Base-by-base conservation (phyloP, 2,113 vertebrate species). In the Boulengeromyrus knoepffleri region DNA sequence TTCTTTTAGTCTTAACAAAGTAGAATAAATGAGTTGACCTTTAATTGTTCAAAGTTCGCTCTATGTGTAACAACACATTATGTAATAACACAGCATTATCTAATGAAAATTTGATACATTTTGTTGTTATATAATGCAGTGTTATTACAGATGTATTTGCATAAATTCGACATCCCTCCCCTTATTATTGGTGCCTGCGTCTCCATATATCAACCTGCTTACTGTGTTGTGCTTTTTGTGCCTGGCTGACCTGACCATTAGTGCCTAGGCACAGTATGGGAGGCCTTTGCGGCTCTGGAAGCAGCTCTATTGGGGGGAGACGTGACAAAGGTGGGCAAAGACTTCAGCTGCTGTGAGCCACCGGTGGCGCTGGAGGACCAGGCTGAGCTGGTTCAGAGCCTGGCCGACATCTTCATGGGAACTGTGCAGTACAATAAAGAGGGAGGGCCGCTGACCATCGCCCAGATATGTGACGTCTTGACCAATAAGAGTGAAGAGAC, bases 401-500 rank as follows among this genome's bases (percentile, higher is more conserved):
- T 98, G 91, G 97, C 97, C 0, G 96, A 95, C 31, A 92, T 97
- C 89, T 74, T 97, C 88, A 97, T 97, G 92, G 96, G 95, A 17
- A 90, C 94, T 0, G 97, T 97, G 90, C 97, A 98, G 93, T 97
- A 97, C 92, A 96, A 98, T 42, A 92, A 95, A 52, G 96, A 97
- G 89, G 90, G 90, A 0, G 90, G 86, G 0, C 77, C 91, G n/a
- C 89, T 93, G 91, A 93, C 93, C 5, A 96, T 98, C 53, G 90
- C 47, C 0, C 90, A 90, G 47, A 85, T 97, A 5, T 98, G 97
- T 53, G 24, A 47, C 5, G 86, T 96, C 9, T 95, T 98, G 95
- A 96, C 93, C 91, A 93, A 94, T 87, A 46, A 36, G 17, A 94
- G 91, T 3, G 88, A 90, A 31, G 90, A 83, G 4, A 24, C 39